A percentile compares a stretch with the other conserved stretches of the same genome.
These are phyloP conservation scores for Lydus trimaculatus DNA, from an alignment of 2,888 invertebrate genomes.

Conservation along the genomic window DNA sequence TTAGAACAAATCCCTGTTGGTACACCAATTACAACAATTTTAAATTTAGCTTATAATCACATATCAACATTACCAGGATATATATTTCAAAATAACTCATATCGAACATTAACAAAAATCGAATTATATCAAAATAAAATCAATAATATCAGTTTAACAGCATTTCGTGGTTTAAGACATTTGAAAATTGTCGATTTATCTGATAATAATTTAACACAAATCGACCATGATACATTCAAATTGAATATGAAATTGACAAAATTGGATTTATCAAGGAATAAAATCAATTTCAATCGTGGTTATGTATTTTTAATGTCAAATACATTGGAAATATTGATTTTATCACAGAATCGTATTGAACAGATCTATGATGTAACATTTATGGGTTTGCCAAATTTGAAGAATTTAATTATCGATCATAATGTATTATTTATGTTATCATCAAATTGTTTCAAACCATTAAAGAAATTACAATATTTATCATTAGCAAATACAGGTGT, in stretches of 20 bases:
- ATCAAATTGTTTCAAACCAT: conserved; percentile 50
- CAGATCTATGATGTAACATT: conserved; percentile 55
- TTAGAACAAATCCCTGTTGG: conserved; percentile 49
- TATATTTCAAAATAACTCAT: conserved; percentile 51
- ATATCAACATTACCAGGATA: conserved; percentile 45
- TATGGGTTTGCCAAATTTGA: conserved; percentile 51
- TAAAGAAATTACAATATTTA: conserved; percentile 52
- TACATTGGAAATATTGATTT: conserved; percentile 51
- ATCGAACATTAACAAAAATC: conserved; percentile 47
- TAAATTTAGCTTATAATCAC: conserved; percentile 53
- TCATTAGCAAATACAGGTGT: conserved; percentile 56
- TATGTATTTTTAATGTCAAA: conserved; percentile 52
- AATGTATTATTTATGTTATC: conserved; percentile 50
- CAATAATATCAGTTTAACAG: conserved; percentile 44
- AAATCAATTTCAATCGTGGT: conserved; percentile 48
- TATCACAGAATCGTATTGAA: conserved; percentile 53
- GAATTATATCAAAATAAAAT: conserved; percentile 54
- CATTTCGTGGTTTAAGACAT: conserved; percentile 52
- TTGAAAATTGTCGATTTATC: conserved; percentile 52
- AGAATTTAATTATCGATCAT: conserved; percentile 51
- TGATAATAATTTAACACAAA: conserved; percentile 49
- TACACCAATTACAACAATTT: conserved; percentile 34
- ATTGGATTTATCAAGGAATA: conserved; percentile 53
- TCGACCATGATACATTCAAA: conserved; percentile 53
- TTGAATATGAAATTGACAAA: conserved; percentile 50